Base-by-base conservation (phyloP, 30 jellyfish, hydroid and myxozoan genomes). In the Aurelia sp. region DNA sequence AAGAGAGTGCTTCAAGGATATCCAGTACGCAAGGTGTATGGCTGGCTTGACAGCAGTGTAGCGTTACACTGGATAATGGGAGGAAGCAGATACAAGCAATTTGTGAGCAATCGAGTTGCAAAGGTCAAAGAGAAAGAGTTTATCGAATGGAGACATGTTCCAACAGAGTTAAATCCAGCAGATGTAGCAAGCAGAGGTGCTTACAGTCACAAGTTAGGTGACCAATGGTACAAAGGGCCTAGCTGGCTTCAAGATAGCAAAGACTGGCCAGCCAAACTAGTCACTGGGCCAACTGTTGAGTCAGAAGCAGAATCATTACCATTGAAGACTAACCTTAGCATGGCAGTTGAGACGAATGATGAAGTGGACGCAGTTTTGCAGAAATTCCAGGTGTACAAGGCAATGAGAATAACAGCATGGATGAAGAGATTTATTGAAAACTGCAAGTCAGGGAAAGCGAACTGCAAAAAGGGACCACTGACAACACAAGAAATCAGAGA, bases 31-130 rank as follows among this genome's bases (percentile, higher is more conserved):
- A 60, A 79, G 12, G 65, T 65, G 13, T 69, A 31, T 47, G 71
- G 71, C 20, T 79, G 82, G 90, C 20, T 62, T 1, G 90, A 79
- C 90, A 79, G 90, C 79, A 79, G 79, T 13, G n/a, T 84, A 27
- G 33, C 63, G 6, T 31, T 66, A 13, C 86, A 81, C 23, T 81
- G 62, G 91, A 66, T 81, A 27, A 52, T 23, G 35, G 85, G 85
- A 15, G 50, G 44, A 33, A 62, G 47, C 41, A 53, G 21, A 27
- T 76, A 59, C 75, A 76, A 19, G 19, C 87, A 52, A 31, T 59
- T 76, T 58, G 87, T 57, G 33, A 55, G 76, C 21, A 76, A 59
- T 60, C 76, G 76, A 23, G 76, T 35, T 16, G 58, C 30, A 52
- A 59, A 57, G 33, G 57, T 76, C 62, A 76, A 58, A 20, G 63